These are phyloP conservation scores for Ovis canadensis DNA, from an alignment of 2,113 vertebrate species.

Conservation along the genomic window DNA sequence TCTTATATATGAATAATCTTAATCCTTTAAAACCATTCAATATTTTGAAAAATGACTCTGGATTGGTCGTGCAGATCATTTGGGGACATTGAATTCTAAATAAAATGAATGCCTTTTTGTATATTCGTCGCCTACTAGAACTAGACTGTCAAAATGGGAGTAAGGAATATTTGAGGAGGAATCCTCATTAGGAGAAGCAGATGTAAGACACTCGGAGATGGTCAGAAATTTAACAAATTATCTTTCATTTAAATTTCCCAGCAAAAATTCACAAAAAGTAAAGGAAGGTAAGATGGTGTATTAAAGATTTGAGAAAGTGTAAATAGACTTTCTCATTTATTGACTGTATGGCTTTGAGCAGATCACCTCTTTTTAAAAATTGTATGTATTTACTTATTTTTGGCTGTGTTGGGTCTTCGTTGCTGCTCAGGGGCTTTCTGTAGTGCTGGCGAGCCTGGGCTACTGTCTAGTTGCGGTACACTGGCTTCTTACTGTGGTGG, in stretches of 20 bases:
- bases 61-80: not conserved
- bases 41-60: conserved; percentile 16
- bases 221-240: not conserved
- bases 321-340: not conserved
- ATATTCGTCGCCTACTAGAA: not conserved
- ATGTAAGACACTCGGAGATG: not conserved
- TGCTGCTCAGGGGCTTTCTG: not conserved
- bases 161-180: not conserved
- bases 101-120: not conserved
- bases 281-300: not conserved
- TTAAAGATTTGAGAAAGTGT: conserved; percentile 2
- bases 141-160: not conserved
- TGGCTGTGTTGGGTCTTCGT: not conserved
- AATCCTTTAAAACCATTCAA: conserved; percentile 32
- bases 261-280: not conserved
- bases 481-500: not conserved
- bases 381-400: not conserved
- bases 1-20: conserved; percentile 6
- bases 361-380: not conserved
- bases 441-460: not conserved
- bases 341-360: not conserved
- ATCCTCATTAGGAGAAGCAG: not conserved
- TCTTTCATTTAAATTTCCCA: conserved; percentile 28
- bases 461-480: not conserved
- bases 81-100: not conserved